Percentiles rank a stretch among this genome's conserved stretches.
Evolutionary conservation across 2,888 invertebrate species (phyloP).

Genomic region (Rugalucina vietnamica): DNA sequence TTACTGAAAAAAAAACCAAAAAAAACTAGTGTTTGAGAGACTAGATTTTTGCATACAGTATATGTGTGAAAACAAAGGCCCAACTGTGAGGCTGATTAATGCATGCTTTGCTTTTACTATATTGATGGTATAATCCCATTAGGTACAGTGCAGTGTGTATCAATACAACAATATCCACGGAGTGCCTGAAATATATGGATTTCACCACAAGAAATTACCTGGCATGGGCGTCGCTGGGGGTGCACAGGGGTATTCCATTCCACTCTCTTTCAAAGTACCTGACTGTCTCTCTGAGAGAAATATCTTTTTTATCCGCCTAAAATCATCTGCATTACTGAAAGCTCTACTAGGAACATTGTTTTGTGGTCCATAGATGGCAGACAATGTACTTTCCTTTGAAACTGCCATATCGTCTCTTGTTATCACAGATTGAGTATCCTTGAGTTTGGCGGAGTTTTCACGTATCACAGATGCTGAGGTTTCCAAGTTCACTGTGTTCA

Average conservation of each 20-base stretch:
- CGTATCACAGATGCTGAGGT: not conserved
- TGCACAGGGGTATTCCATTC: slow-evolving; percentile 76
- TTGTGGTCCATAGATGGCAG: slow-evolving; percentile 55
- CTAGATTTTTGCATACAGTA: too few relatives aligned
- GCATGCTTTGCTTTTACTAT: too few relatives aligned
- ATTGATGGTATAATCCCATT: too few relatives aligned
- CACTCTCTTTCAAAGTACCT: slow-evolving; percentile 71
- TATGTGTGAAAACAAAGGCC: too few relatives aligned
- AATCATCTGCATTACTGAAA: slow-evolving; percentile 49
- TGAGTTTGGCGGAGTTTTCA: not conserved
- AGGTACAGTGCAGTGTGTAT: too few relatives aligned
- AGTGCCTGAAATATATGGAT: too few relatives aligned
- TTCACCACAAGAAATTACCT: slow-evolving; percentile 63
- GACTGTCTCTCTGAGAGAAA: slow-evolving; percentile 79
- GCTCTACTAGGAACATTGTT: slow-evolving; percentile 45
- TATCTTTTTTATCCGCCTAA: slow-evolving; percentile 71
- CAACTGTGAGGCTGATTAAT: too few relatives aligned
- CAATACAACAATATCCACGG: too few relatives aligned
- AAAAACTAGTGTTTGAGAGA: too few relatives aligned
- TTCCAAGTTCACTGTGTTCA: not conserved
- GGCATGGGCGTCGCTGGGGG: slow-evolving; percentile 80
- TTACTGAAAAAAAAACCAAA: too few relatives aligned
- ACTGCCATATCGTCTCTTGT: not conserved
- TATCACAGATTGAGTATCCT: not conserved
- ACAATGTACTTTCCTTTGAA: slow-evolving; percentile 46